Evolutionary conservation across 2,888 invertebrate species (phyloP), one percentile per base, ranked within the genome.

Genomic region (Drosophila trichaetosa): DNA sequence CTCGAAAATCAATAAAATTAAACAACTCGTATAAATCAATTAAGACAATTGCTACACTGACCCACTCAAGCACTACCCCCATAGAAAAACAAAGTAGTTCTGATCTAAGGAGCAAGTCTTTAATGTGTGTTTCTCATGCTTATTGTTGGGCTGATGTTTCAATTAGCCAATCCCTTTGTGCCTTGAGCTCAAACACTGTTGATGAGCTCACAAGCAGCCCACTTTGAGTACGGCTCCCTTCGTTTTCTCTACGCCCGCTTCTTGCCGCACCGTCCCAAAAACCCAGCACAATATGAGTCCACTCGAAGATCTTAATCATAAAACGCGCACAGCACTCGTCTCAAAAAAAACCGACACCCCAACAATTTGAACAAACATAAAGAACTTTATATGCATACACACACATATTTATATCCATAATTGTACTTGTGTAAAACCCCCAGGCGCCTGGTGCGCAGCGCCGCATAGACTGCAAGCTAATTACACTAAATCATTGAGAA

Each of bases 171-270:
- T 66, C 81, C 83, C 83, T 81, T 56, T 68, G 57, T 60, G 46
- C 46, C 24, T 54, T 48, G 40, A 79, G 70, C 60, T 67, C 85
- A 57, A 64, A 61, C 49, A 54, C 36, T 46, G 64, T 27, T 82
- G 85, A 85, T 86, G 85, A 86, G 84, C 88, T 86, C 90, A 89
- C 78, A 87, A 73, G 74, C 87, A 69, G 61, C 85, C 87, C 89
- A 85, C 85, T 89, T 73, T 61, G 67, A 29, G 40, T 56, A 24
- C 29, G 36, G 57, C 57, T 61, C 61, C 78, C 78, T 71, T 62
- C 38, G 56, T 10, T 27, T 36, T 65, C 63, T 61, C 33, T 71
- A 62, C 76, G 80, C 78, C 80, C 78, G 81, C 77, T 72, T 62
- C 51, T 63, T 53, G 49, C 36, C 56, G 51, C 57, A 11, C 40